phyloP scores from a whole-genome alignment of 2,797 vertebrate genomes.

The Taenioides sp. region DNA sequence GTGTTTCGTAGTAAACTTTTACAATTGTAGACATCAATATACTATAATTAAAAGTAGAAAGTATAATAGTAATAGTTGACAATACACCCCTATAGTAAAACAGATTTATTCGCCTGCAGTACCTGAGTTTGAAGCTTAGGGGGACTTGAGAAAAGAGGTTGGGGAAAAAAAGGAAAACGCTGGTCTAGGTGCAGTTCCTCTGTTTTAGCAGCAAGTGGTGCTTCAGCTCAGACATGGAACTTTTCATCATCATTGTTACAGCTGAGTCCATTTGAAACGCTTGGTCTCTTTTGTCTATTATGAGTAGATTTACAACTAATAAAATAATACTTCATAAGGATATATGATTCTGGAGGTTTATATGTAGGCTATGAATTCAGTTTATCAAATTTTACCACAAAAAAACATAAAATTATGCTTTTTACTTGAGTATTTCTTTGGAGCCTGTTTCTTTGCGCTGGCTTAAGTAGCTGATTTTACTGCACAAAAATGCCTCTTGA shows the following conservation, averaged over 20 bases:
- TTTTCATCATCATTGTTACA: background rate
- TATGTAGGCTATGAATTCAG: too few species aligned
- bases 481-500: too few species aligned
- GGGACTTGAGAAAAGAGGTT: background rate
- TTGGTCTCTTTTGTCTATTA: background rate
- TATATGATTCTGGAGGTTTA: too few species aligned
- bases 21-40: background rate
- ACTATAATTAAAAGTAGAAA: background rate
- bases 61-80: background rate
- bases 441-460: too few species aligned
- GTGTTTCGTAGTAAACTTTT: too few species aligned
- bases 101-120: background rate
- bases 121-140: background rate
- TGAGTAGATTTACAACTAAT: too few species aligned
- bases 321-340: too few species aligned
- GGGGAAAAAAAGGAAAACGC: background rate
- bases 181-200: slow-evolving; percentile 46
- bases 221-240: slow-evolving; percentile 53
- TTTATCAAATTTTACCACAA: too few species aligned
- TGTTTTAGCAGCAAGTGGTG: slow-evolving; percentile 68
- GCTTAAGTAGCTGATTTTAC: too few species aligned
- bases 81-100: background rate
- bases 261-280: background rate
- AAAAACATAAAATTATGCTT: too few species aligned
- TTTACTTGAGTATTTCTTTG: too few species aligned